phyloP scores from a whole-genome alignment of 2,888 invertebrate genomes.

The Phyllotreta striolata region DNA sequence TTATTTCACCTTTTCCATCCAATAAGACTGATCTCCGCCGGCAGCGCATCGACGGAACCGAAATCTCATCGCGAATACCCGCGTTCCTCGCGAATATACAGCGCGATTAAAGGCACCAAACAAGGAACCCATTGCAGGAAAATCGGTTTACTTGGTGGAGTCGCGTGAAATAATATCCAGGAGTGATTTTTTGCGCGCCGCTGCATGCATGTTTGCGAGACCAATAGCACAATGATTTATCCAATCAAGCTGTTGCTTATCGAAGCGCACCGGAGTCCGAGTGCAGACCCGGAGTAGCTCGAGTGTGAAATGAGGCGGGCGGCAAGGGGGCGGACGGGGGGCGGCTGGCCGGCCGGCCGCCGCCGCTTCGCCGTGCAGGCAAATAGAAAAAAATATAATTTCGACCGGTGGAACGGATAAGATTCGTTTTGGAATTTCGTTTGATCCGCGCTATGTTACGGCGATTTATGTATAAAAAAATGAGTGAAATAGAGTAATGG shows the following conservation, averaged over 20 bases:
- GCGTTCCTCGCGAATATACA: constrained; percentile 4
- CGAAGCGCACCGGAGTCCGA: constrained; percentile 52
- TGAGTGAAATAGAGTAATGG: neutral
- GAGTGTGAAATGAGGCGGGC: constrained; percentile 55
- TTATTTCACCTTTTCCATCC: constrained; percentile 46
- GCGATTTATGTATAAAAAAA: constrained; percentile 3
- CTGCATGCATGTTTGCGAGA: constrained; percentile 48
- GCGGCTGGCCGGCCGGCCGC: neutral
- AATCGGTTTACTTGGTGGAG: too few relatives aligned
- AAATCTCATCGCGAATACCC: constrained; percentile 32
- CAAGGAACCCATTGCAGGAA: too few relatives aligned
- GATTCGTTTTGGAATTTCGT: constrained; percentile 10
- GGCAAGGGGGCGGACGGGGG: neutral
- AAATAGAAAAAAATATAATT: constrained; percentile 12
- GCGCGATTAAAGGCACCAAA: too few relatives aligned
- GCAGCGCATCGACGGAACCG: neutral
- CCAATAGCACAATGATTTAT: constrained; percentile 55
- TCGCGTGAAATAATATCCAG: too few relatives aligned
- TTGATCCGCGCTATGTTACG: constrained; percentile 1
- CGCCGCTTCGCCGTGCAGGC: neutral
- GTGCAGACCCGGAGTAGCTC: constrained; percentile 47
- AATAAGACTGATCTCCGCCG: neutral
- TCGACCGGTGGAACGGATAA: constrained; percentile 13
- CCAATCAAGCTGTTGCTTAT: constrained; percentile 54
- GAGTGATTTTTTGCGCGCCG: neutral